Evolutionary conservation across 1,140 invertebrate genomes (phyloP), one percentile per base, ranked within the genome.

Genomic region (Pseudomyrmex sp.): DNA sequence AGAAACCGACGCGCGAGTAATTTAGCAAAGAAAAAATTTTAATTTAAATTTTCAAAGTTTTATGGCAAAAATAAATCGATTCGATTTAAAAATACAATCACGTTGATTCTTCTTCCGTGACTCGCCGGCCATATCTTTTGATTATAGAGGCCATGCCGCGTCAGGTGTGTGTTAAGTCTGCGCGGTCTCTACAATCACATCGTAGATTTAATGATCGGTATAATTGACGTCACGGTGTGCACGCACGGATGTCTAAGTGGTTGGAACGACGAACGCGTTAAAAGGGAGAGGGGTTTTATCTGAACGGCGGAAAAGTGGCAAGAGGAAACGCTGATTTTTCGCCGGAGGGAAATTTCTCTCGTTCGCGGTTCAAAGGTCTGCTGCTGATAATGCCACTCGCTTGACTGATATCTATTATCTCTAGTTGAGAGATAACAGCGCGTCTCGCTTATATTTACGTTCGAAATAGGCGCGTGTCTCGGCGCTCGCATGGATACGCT

Each of bases 361-460:
- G 77, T 54, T 50, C 77, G 74, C 54, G 85, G 90, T 85, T 85
- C 89, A 91, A 90, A 91, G 89, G 88, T 89, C 68, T 26, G 23
- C 50, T 2, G 9, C 15, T 23, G 90, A 91, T 91, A 88, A 82
- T 75, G 62, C 26, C 48, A 62, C 35, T 56, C 44, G n/a, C 62
- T 83, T 10, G 62, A 35, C 73, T 70, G 77, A 82, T 63, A 84
- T 86, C 56, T 61, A 73, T 20, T 63, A 84, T 86, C 56, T 61
- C 65, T 20, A 79, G 18, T 83, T 59, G 65, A 56, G 18, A 23
- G 88, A 89, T 88, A 86, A 88, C 44, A 85, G 72, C 77, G 50
- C 44, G 48, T 10, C 9, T 52, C 52, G 50, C 35, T 85, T 87
- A 35, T 35, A 85, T 88, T 88, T 88, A 73, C 56, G n/a, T 69